Conservation (phyloP, 2,797 vertebrate genomes). For the Poeciliopsis turneri region DNA sequence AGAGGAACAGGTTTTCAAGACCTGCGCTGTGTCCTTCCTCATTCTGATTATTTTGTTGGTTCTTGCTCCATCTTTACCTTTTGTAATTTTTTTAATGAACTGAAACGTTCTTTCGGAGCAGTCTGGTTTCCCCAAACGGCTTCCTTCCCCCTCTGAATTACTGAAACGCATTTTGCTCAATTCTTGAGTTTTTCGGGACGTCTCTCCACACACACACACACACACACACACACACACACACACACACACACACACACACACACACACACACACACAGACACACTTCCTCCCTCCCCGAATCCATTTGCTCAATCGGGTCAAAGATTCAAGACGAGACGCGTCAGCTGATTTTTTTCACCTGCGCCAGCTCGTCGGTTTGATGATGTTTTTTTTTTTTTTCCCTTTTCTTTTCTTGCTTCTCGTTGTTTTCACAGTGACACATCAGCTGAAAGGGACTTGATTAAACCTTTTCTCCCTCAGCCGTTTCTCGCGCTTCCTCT, state of each 20-base stretch:
- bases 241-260: no score
- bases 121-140: constrained; percentile 44
- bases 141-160: constrained; percentile 31
- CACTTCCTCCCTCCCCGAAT: neutral
- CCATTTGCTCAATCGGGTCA: constrained; percentile 29
- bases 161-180: constrained; percentile 21
- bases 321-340: constrained; percentile 12
- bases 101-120: constrained; percentile 17
- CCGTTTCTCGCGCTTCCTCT: constrained; percentile 31
- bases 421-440: constrained; percentile 45
- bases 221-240: no score
- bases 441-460: constrained; percentile 66
- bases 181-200: constrained; percentile 19
- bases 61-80: constrained; percentile 26
- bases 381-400: neutral
- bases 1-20: constrained; percentile 3
- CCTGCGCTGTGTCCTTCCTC: constrained; percentile 24
- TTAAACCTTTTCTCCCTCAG: constrained; percentile 55
- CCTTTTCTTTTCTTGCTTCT: constrained; percentile 15
- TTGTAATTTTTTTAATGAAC: constrained; percentile 14
- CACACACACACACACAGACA: no score
- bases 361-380: constrained; percentile 30
- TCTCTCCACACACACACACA: neutral
- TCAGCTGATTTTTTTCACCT: constrained; percentile 49
- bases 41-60: constrained; percentile 35